Evolutionary conservation across 2,888 invertebrate genomes (phyloP).

Genomic region (Macrosoma leucophasiata): DNA sequence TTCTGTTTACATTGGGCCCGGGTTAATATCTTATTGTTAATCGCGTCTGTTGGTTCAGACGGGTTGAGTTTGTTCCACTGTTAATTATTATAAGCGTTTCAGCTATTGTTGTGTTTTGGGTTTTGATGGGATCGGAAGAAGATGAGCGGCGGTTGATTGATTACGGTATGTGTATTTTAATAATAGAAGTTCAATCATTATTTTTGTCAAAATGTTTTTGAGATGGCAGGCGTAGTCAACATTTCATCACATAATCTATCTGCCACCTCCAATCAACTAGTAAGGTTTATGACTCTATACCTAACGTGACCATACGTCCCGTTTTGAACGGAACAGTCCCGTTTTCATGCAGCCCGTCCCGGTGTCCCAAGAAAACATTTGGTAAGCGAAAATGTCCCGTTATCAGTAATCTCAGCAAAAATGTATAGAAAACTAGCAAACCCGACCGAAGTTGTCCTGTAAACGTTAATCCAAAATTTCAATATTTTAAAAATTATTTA

Average conservation of each 20-base stretch:
- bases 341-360: no score
- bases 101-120: constrained; percentile 43
- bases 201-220: neutral
- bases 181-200: neutral
- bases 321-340: no score
- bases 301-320: no score
- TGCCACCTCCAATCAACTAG: neutral
- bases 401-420: no score
- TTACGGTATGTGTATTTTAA: neutral
- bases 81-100: constrained; percentile 59
- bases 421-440: no score
- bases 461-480: no score
- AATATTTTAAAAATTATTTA: no score
- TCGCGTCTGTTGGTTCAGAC: constrained; percentile 47
- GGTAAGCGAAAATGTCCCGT: no score
- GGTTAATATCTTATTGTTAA: constrained; percentile 73
- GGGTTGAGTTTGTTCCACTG: constrained; percentile 33
- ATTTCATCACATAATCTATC: neutral
- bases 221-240: neutral
- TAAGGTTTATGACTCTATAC: neutral
- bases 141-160: neutral
- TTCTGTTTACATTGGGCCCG: constrained; percentile 65
- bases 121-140: constrained; percentile 1
- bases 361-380: no score
- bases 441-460: no score